These are phyloP conservation scores for Strix aluco DNA, from an alignment of 2,113 vertebrate species.

Conservation along the genomic window DNA sequence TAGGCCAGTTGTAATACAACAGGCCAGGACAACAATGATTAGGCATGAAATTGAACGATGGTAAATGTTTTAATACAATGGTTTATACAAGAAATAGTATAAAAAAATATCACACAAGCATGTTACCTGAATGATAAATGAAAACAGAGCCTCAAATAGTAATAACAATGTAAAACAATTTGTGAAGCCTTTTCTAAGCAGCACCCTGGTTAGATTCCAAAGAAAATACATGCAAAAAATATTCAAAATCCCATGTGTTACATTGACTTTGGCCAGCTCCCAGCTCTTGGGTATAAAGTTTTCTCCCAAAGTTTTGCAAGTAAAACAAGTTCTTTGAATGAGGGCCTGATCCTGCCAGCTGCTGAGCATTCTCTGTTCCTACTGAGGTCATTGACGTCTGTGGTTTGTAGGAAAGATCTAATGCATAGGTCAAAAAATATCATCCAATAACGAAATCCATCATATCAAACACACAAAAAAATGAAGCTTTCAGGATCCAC, in stretches of 20 bases:
- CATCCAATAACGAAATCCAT: not conserved
- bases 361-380: not conserved
- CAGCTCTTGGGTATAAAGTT: conserved; percentile 43
- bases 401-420: not conserved
- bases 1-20: not conserved
- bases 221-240: conserved; percentile 66
- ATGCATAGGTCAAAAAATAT: not conserved
- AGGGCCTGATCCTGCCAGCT: not conserved
- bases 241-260: conserved; percentile 55
- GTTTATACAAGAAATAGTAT: not conserved
- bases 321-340: conserved; percentile 53
- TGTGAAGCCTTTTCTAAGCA: conserved; percentile 56
- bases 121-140: conserved; percentile 51
- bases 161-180: conserved; percentile 64
- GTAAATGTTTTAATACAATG: not conserved
- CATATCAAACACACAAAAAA: not conserved
- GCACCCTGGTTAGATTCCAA: conserved; percentile 58
- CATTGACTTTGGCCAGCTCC: conserved; percentile 63
- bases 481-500: not conserved
- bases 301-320: conserved; percentile 52
- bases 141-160: conserved; percentile 43
- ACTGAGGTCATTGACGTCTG: not conserved
- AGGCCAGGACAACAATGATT: not conserved
- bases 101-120: not conserved
- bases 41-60: not conserved